Evolutionary conservation across 2,888 invertebrate genomes (phyloP).

Genomic region (Athalia cordata): DNA sequence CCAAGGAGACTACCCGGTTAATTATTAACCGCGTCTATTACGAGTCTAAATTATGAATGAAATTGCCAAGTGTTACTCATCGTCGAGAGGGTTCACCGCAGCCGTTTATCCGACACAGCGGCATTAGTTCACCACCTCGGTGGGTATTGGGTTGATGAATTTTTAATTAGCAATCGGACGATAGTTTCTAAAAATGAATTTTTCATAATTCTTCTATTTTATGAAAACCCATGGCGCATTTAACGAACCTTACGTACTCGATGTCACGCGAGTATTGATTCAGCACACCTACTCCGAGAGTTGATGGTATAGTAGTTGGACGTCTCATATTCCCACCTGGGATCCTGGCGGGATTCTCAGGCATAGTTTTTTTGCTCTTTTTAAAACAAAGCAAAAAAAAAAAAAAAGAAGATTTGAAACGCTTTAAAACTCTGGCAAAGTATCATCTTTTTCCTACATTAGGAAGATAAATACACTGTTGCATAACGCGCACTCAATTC

Average conservation of each 20-base stretch:
- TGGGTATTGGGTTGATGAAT: constrained; percentile 36
- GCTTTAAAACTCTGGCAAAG: constrained; percentile 23
- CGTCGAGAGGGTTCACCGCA: not conserved
- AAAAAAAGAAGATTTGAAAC: not conserved
- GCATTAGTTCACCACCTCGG: not conserved
- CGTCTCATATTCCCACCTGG: constrained; percentile 28
- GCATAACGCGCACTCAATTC: constrained; percentile 1
- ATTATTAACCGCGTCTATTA: constrained; percentile 30
- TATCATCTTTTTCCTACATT: constrained; percentile 5
- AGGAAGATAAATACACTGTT: constrained; percentile 14
- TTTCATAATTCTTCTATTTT: not conserved
- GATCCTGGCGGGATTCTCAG: not conserved
- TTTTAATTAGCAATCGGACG: constrained; percentile 32
- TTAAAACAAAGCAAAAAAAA: too few relatives aligned
- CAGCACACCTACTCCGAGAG: not conserved
- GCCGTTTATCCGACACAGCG: not conserved
- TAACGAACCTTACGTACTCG: not conserved
- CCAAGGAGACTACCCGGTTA: not conserved
- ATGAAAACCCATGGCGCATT: too few relatives aligned
- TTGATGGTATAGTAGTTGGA: not conserved
- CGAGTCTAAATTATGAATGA: constrained; percentile 22
- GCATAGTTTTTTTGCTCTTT: too few relatives aligned
- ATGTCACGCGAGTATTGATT: constrained; percentile 30
- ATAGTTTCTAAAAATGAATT: not conserved
- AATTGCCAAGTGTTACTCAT: constrained; percentile 24